phyloP scores from a whole-genome alignment of 2,888 invertebrate species.

The Tiliacea aurago region DNA sequence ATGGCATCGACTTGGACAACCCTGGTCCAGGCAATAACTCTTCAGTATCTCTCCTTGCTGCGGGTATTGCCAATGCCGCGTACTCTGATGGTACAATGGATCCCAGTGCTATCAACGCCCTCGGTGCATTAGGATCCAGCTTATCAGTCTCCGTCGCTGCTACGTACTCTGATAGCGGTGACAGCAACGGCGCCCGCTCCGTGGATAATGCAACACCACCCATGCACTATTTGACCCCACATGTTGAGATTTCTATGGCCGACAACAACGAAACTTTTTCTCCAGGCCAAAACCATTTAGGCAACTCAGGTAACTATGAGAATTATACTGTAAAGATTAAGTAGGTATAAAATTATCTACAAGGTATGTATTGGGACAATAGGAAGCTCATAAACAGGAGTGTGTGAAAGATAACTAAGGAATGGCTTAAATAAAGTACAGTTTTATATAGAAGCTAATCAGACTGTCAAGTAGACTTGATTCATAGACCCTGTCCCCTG shows the following conservation, averaged over 20 bases:
- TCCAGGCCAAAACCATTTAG: conserved; percentile 88
- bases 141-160: conserved; percentile 92
- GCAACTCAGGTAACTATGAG: conserved; percentile 77
- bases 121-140: conserved; percentile 91
- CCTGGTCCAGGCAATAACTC: conserved; percentile 94
- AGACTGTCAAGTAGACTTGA: neutral
- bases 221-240: conserved; percentile 97
- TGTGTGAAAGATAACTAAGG: neutral
- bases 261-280: conserved; percentile 94
- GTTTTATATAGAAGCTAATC: neutral
- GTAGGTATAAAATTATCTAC: neutral
- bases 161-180: conserved; percentile 96
- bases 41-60: conserved; percentile 94
- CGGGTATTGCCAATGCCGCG: conserved; percentile 91
- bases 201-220: conserved; percentile 97
- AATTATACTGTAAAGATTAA: neutral
- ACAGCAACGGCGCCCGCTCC: conserved; percentile 94
- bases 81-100: conserved; percentile 90
- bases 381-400: conserved; percentile 1
- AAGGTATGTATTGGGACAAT: neutral
- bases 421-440: neutral
- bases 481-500: no score
- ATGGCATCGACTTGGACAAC: conserved; percentile 97
- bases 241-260: conserved; percentile 97
- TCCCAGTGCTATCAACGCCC: conserved; percentile 87